Conservation (phyloP, 35 echinoderm and acorn worm genomes). For the Patiria miniata region DNA sequence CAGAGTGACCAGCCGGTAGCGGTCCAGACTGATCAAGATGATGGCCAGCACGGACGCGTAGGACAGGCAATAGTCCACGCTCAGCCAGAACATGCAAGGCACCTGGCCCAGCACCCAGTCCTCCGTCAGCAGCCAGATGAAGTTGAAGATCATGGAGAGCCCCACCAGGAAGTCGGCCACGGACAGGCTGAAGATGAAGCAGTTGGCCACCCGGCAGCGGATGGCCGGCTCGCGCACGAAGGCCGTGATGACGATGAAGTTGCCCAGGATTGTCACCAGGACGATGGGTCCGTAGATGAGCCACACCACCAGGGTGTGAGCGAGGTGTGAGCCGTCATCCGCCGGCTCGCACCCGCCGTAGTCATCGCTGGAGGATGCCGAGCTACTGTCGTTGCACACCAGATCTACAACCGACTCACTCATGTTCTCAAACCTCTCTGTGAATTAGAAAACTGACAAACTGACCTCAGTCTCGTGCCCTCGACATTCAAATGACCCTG, state of each 20-base stretch:
- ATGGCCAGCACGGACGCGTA: constrained; percentile 57
- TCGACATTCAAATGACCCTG: too few relatives aligned
- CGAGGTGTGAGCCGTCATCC: too few relatives aligned
- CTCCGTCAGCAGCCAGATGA: constrained; percentile 35
- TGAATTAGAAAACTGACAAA: too few relatives aligned
- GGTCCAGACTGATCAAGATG: constrained; percentile 67
- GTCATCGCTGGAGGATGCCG: too few relatives aligned
- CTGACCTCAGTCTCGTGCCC: too few relatives aligned
- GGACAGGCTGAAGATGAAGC: constrained; percentile 56
- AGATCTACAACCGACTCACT: too few relatives aligned
- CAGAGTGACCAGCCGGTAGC: constrained; percentile 72
- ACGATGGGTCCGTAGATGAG: constrained; percentile 40
- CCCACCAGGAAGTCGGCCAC: constrained; percentile 65
- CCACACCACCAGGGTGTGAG: neutral
- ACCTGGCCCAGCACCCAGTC: constrained; percentile 56
- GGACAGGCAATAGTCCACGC: constrained; percentile 47
- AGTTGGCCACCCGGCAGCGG: constrained; percentile 26
- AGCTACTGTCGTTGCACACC: too few relatives aligned
- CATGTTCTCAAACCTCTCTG: too few relatives aligned
- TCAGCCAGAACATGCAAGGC: constrained; percentile 44
- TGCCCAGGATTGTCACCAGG: constrained; percentile 59
- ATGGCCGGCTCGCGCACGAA: constrained; percentile 43
- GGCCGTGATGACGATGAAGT: constrained; percentile 62
- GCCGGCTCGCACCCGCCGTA: too few relatives aligned
- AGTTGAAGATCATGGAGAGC: constrained; percentile 23